Evolutionary conservation across 2,888 invertebrate genomes (phyloP).

Genomic region (Tenthredo scrophulariae): DNA sequence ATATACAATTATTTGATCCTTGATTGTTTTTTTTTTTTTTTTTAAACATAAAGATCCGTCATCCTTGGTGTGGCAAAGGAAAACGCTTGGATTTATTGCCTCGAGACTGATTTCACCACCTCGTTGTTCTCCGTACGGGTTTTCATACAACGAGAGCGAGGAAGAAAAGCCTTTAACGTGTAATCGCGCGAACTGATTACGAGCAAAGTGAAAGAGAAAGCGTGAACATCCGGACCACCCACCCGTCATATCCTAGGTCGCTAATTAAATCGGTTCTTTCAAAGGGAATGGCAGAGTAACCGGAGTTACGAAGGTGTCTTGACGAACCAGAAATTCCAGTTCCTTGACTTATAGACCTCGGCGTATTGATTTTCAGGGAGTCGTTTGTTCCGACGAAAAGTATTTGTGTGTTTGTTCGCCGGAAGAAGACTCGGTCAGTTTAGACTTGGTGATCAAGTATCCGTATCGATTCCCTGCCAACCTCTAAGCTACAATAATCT

Average conservation of each 20-base stretch:
- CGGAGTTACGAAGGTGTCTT: constrained; percentile 13
- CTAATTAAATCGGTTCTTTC: constrained; percentile 45
- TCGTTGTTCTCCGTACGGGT: constrained; percentile 40
- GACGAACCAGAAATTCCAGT: constrained; percentile 51
- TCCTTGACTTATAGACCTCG: constrained; percentile 42
- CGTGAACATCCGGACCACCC: neutral
- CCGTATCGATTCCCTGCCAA: constrained; percentile 40
- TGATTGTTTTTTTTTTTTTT: neutral
- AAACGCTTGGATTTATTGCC: neutral
- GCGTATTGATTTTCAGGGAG: constrained; percentile 41
- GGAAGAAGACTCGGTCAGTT: constrained; percentile 48
- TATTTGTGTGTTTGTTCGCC: constrained; percentile 43
- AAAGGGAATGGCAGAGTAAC: constrained; percentile 32
- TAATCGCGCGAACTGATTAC: constrained; percentile 25
- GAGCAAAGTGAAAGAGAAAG: neutral
- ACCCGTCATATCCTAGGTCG: constrained; percentile 40
- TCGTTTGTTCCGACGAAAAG: constrained; percentile 45
- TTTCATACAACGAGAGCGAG: constrained; percentile 39
- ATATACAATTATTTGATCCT: neutral
- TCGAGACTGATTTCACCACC: constrained; percentile 3
- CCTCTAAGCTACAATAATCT: constrained; percentile 29
- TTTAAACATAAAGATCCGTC: neutral
- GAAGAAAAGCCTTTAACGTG: constrained; percentile 3
- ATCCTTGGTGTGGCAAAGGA: neutral
- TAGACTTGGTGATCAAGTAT: constrained; percentile 47